These are phyloP conservation scores for Dunckerocampus dactyliophorus DNA, from an alignment of 2,113 vertebrate species.

Conservation along the genomic window DNA sequence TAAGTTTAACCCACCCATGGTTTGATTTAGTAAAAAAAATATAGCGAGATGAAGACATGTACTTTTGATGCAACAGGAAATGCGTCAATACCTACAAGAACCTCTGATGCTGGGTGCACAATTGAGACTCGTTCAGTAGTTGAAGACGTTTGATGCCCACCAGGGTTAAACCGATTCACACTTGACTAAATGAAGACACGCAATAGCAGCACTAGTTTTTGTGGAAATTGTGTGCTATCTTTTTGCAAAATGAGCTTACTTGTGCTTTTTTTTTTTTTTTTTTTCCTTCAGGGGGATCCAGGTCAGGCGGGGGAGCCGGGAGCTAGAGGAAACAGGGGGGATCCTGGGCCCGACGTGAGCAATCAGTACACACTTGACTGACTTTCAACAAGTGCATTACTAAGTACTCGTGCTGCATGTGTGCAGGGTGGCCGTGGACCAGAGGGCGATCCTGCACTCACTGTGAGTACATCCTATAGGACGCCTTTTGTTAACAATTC, in stretches of 20 bases:
- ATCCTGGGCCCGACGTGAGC: slow-evolving; percentile 76
- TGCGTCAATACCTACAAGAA: no score
- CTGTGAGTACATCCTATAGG: slow-evolving; percentile 74
- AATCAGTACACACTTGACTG: slow-evolving; percentile 18
- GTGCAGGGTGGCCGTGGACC: slow-evolving; percentile 81
- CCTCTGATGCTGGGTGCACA: no score
- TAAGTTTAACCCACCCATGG: slow-evolving; percentile 60
- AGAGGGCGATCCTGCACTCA: slow-evolving; percentile 85
- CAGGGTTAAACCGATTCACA: no score
- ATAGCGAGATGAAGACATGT: no score
- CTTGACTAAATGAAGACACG: no score
- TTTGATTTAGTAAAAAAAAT: not conserved
- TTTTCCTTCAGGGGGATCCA: slow-evolving; percentile 60
- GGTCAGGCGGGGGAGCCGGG: slow-evolving; percentile 74
- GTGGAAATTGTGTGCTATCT: no score
- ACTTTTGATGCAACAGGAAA: no score
- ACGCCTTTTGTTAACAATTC: no score
- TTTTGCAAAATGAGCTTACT: not conserved
- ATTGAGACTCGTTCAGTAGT: no score
- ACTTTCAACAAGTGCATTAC: not conserved
- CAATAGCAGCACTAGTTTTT: not conserved
- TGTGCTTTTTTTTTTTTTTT: slow-evolving; percentile 7
- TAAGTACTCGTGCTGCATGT: slow-evolving; percentile 9
- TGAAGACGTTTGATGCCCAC: no score
- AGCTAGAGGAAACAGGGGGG: slow-evolving; percentile 76